These are phyloP conservation scores for Epinotia ramella DNA, from an alignment of 2,888 invertebrate species.

Conservation along the genomic window DNA sequence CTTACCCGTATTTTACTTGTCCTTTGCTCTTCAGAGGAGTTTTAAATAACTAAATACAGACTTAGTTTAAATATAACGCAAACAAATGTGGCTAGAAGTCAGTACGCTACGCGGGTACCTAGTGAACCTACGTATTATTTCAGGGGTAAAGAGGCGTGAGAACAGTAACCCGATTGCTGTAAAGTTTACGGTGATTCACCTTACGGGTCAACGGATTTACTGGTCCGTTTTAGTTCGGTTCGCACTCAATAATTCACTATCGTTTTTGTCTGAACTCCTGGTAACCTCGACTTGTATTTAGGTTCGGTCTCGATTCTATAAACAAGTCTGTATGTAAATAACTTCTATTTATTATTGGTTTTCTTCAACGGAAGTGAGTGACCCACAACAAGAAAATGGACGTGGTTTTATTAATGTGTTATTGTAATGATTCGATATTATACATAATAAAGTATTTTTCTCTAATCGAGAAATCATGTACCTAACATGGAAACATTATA, in stretches of 20 bases:
- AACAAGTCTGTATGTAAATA: not conserved
- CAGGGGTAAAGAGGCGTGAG: slow-evolving; percentile 9
- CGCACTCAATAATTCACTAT: slow-evolving; percentile 27
- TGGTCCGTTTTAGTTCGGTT: slow-evolving; percentile 11
- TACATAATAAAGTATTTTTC: too few relatives aligned
- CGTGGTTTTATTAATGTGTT: not conserved
- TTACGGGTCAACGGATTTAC: slow-evolving; percentile 31
- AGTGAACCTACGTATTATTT: not conserved
- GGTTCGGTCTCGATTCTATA: not conserved
- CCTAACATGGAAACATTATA: too few relatives aligned
- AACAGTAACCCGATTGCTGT: slow-evolving; percentile 29
- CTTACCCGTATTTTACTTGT: too few relatives aligned
- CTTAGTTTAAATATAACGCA: not conserved
- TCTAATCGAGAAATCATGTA: too few relatives aligned
- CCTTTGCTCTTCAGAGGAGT: too few relatives aligned
- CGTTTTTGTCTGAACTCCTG: slow-evolving; percentile 16
- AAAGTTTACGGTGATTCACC: slow-evolving; percentile 31
- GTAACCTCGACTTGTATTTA: slow-evolving; percentile 18
- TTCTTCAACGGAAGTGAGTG: not conserved
- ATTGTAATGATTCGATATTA: too few relatives aligned
- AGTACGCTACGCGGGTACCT: not conserved
- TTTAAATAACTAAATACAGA: too few relatives aligned
- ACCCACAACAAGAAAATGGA: not conserved
- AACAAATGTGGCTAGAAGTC: not conserved
- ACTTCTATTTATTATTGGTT: not conserved